Evolutionary conservation across 2,888 invertebrate genomes (phyloP).

Genomic region (Melinaea marsaeus): DNA sequence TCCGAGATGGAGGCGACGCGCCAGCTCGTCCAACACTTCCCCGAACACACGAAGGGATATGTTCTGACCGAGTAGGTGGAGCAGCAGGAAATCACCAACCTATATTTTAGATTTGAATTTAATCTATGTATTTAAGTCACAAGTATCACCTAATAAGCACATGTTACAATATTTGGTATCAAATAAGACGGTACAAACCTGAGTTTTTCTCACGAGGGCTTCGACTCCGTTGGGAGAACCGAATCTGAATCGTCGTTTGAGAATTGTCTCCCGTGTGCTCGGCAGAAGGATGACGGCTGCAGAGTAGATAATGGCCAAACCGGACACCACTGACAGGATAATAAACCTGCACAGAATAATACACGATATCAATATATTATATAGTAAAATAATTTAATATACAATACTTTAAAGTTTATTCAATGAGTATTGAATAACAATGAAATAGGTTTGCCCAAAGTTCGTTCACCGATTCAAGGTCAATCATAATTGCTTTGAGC

Average conservation of each 20-base stretch:
- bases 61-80: conserved; percentile 91
- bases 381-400: neutral
- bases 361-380: neutral
- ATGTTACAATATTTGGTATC: neutral
- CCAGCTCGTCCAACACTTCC: conserved; percentile 88
- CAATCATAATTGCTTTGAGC: conserved; percentile 19
- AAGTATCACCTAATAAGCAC: too few species aligned
- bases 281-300: conserved; percentile 87
- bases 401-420: neutral
- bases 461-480: conserved; percentile 26
- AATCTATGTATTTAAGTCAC: too few species aligned
- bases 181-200: conserved; percentile 70
- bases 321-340: conserved; percentile 85
- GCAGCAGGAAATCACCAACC: conserved; percentile 91
- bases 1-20: conserved; percentile 82
- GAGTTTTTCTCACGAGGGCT: conserved; percentile 86
- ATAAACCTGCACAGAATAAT: conserved; percentile 82
- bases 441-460: conserved; percentile 15
- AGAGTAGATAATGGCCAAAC: conserved; percentile 88
- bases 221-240: conserved; percentile 86
- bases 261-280: conserved; percentile 87
- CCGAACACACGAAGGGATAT: conserved; percentile 89
- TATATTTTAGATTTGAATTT: conserved; percentile 45
- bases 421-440: conserved; percentile 9
- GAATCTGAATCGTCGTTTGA: conserved; percentile 88